Evolutionary conservation across 2,888 invertebrate species (phyloP), one percentile per base, ranked within the genome.

Genomic region (Eilema griseolum): DNA sequence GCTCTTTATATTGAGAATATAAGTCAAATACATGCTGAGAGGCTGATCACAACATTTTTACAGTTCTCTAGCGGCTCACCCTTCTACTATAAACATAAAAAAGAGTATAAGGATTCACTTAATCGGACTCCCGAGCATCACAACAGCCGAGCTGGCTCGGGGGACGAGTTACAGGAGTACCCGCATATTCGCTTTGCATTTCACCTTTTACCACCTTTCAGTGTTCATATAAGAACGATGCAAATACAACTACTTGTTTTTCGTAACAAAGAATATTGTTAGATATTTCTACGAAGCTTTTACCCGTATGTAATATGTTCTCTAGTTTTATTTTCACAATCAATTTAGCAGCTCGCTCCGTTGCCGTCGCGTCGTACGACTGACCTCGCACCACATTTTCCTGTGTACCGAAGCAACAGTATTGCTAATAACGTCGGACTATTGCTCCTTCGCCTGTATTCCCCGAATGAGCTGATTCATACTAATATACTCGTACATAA

Each of bases 401-500:
- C 57, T 63, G 68, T 69, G 33, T 63, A 69, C 59, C n/a, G 57
- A 63, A 57, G 62, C 62, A 57, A 61, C n/a, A 28, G 10, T 56
- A 66, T 66, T 46, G 26, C n/a, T 41, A 52, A 64, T 64, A 26
- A 46, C 26, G 12, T 20, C 28, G 24, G 20, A 46, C 20, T 46
- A 10, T 20, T 11, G 16, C 7, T 26, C 23, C 26, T n/a, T 52
- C 8, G 8, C n/a, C n/a, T n/a, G 52, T 52, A n/a, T 52, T n/a
- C 20, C 52, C 20, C 20, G 10, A 52, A n/a, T 2, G n/a, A n/a
- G 20, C 3, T 2, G 20, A 10, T 52, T 52, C 20, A 52, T 52
- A n/a, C n/a, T 5, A 52, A 52, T n/a, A 46, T n/a, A n/a, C n/a
- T n/a, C n/a, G n/a, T n/a, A n/a, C n/a, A n/a, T n/a, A n/a, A n/a